A percentile compares a stretch with the other conserved stretches of the same genome.
Conservation (phyloP, 2,797 vertebrate species). For the Scomberomorus guttatus region DNA sequence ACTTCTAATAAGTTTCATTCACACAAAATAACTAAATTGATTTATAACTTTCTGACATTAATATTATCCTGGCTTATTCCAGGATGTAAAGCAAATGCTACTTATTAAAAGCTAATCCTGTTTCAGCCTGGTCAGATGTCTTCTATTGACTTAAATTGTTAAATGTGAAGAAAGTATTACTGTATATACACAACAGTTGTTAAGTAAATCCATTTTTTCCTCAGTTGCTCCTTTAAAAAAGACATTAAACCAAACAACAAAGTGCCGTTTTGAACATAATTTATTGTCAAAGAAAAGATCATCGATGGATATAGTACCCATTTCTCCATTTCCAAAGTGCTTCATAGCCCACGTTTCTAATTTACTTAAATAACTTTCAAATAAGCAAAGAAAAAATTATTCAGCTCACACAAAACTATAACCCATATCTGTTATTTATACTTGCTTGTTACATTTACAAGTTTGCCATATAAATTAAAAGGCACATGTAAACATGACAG, state of each 20-base stretch:
- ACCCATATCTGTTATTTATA: neutral
- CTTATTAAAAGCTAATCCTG: neutral
- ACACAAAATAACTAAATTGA: neutral
- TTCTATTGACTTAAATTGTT: neutral
- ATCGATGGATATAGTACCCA: neutral
- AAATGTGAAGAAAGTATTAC: neutral
- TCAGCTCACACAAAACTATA: conserved; percentile 4
- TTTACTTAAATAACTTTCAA: neutral
- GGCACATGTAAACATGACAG: conserved; percentile 23
- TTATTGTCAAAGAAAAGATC: conserved; percentile 34
- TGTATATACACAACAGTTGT: neutral
- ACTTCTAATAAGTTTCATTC: neutral
- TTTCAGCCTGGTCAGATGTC: neutral
- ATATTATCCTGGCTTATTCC: too few relatives aligned
- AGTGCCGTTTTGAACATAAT: neutral
- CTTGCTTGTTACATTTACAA: conserved; percentile 24
- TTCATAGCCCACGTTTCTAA: neutral
- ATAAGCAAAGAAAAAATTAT: neutral
- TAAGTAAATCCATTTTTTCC: neutral
- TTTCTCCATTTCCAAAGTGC: neutral
- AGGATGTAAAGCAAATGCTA: neutral
- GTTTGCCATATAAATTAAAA: conserved; percentile 27
- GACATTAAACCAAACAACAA: conserved; percentile 3
- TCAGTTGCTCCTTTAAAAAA: neutral
- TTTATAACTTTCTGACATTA: too few relatives aligned